Conservation (phyloP, 2,888 invertebrate species). For the Drosophila austrosaltans region DNA sequence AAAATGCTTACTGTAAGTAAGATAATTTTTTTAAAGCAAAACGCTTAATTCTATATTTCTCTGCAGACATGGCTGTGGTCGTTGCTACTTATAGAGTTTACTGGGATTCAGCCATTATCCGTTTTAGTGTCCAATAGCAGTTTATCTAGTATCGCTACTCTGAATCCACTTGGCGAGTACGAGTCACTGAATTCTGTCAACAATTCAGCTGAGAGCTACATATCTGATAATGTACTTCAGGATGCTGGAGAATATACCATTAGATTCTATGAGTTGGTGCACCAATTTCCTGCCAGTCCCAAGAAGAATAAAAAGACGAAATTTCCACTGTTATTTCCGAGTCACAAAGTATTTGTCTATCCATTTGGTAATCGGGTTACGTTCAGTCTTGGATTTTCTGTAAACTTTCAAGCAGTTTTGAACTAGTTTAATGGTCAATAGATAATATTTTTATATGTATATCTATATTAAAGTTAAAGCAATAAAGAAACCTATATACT, state of each 20-base stretch:
- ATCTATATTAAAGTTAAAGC: too few species aligned
- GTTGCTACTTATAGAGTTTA: constrained; percentile 18
- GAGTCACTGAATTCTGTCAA: constrained; percentile 1
- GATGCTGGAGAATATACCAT: constrained; percentile 35
- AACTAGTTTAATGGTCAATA: background rate
- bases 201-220: constrained; percentile 22
- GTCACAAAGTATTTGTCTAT: constrained; percentile 37
- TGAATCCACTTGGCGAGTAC: constrained; percentile 7
- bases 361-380: constrained; percentile 59
- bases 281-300: constrained; percentile 27
- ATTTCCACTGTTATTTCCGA: constrained; percentile 23
- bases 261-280: constrained; percentile 36
- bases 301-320: constrained; percentile 51
- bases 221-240: constrained; percentile 18
- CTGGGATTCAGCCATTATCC: constrained; percentile 32
- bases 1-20: background rate
- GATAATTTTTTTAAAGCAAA: background rate
- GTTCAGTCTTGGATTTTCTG: constrained; percentile 53
- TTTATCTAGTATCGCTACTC: background rate
- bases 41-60: background rate
- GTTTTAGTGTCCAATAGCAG: constrained; percentile 9
- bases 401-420: constrained; percentile 49
- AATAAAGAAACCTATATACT: too few species aligned
- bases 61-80: constrained; percentile 4
- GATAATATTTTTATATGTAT: too few species aligned